phyloP scores from a whole-genome alignment of 2,797 vertebrate genomes.

The Notoglanidium macrostoma region DNA sequence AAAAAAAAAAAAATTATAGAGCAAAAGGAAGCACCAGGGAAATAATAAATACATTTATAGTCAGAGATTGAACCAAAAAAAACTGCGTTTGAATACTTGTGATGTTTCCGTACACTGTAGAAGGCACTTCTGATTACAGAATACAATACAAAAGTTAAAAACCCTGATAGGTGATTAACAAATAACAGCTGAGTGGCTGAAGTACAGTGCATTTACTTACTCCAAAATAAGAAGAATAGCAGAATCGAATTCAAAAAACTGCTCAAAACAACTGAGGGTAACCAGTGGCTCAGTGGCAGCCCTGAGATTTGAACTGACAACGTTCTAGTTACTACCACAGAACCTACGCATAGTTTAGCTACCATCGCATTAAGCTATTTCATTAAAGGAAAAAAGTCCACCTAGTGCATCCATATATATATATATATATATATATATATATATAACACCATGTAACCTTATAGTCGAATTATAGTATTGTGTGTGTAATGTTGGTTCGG shows the following conservation, averaged over 20 bases:
- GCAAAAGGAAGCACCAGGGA: neutral
- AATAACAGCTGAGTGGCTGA: neutral
- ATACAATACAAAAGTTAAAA: neutral
- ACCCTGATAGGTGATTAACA: neutral
- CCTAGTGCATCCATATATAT: neutral
- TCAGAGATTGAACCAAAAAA: neutral
- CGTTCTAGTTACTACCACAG: neutral
- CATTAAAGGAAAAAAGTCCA: neutral
- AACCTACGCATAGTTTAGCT: neutral
- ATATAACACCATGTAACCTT: neutral
- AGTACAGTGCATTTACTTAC: neutral
- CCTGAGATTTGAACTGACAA: neutral
- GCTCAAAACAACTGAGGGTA: neutral
- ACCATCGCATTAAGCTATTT: neutral
- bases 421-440: neutral
- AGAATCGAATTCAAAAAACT: neutral
- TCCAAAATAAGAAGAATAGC: neutral
- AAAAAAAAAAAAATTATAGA: neutral
- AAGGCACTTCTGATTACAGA: conserved; percentile 16
- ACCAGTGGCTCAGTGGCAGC: neutral
- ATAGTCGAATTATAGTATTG: no score
- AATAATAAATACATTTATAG: conserved; percentile 18
- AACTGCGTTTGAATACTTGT: neutral
- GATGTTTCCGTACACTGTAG: neutral
- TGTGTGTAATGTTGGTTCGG: neutral